Evolutionary conservation across 2,113 vertebrate genomes (phyloP).

Genomic region (Mesocricetus auratus): DNA sequence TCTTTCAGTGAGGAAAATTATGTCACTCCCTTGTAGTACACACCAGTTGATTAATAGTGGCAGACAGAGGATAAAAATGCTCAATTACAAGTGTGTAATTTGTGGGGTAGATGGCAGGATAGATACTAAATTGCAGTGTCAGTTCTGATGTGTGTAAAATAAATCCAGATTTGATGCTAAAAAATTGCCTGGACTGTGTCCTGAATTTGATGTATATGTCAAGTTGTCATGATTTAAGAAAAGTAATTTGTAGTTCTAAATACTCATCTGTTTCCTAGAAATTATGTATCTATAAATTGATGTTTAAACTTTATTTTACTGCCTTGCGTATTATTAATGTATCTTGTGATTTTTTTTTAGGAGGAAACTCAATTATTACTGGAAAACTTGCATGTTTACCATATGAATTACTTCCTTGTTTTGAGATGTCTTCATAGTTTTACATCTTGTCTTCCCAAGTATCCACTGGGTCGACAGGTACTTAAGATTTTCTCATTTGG

Average conservation of each 20-base stretch:
- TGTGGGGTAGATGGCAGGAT: not conserved
- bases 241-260: conserved; percentile 59
- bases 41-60: not conserved
- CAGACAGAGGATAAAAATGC: not conserved
- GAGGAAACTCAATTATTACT: conserved; percentile 88
- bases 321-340: conserved; percentile 59
- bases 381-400: conserved; percentile 91
- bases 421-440: conserved; percentile 94
- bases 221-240: conserved; percentile 25
- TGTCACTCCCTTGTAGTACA: not conserved
- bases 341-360: conserved; percentile 84
- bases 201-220: conserved; percentile 38
- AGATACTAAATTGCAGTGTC: conserved; percentile 3
- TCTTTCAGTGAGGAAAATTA: not conserved
- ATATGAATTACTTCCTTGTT: conserved; percentile 92
- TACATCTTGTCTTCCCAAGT: conserved; percentile 93
- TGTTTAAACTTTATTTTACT: conserved; percentile 64
- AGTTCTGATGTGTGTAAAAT: conserved; percentile 18
- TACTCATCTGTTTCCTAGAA: conserved; percentile 6
- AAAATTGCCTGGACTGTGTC: not conserved
- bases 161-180: conserved; percentile 46
- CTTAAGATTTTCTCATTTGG: conserved; percentile 31
- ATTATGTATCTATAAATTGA: conserved; percentile 2
- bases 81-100: not conserved
- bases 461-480: conserved; percentile 97